phyloP scores from a whole-genome alignment of 2,888 invertebrate species.

The Notodonta ziczac region DNA sequence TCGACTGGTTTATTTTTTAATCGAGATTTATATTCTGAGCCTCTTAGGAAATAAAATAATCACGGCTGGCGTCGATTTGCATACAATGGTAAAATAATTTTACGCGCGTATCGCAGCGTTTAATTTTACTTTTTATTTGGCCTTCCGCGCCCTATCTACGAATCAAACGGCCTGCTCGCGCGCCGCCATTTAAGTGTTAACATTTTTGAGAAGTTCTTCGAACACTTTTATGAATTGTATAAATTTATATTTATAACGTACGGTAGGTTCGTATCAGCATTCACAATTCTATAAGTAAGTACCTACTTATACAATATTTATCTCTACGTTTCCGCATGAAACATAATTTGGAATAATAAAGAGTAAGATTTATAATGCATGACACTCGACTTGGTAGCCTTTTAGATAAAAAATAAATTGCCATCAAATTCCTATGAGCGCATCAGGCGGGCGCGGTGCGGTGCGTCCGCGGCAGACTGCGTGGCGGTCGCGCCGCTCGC shows the following conservation, averaged over 20 bases:
- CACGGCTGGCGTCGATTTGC: slow-evolving; percentile 80
- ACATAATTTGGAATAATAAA: not conserved
- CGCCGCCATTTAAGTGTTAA: slow-evolving; percentile 78
- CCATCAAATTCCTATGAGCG: slow-evolving; percentile 49
- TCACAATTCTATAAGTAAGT: too few relatives aligned
- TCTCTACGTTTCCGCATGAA: not conserved
- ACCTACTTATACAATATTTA: too few relatives aligned
- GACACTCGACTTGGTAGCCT: not conserved
- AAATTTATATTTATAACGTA: slow-evolving; percentile 13
- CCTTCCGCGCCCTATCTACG: slow-evolving; percentile 82
- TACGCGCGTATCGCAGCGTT: slow-evolving; percentile 84
- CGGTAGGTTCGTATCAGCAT: not conserved
- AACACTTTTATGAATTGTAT: slow-evolving; percentile 48
- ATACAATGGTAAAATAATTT: slow-evolving; percentile 85
- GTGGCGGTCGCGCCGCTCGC: slow-evolving; percentile 56
- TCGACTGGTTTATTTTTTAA: slow-evolving; percentile 72
- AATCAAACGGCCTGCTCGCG: slow-evolving; percentile 76
- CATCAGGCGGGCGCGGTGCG: slow-evolving; percentile 52
- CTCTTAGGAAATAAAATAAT: slow-evolving; percentile 85
- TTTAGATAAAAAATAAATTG: slow-evolving; percentile 17
- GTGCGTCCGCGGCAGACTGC: slow-evolving; percentile 68
- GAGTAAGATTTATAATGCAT: not conserved
- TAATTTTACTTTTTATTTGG: slow-evolving; percentile 83
- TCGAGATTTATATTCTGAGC: slow-evolving; percentile 79
- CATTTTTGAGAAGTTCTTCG: slow-evolving; percentile 65